Percentiles rank a stretch among this genome's conserved stretches.
These are phyloP conservation scores for Gymnothorax javanicus DNA, from an alignment of 2,797 vertebrate species.

Conservation along the genomic window DNA sequence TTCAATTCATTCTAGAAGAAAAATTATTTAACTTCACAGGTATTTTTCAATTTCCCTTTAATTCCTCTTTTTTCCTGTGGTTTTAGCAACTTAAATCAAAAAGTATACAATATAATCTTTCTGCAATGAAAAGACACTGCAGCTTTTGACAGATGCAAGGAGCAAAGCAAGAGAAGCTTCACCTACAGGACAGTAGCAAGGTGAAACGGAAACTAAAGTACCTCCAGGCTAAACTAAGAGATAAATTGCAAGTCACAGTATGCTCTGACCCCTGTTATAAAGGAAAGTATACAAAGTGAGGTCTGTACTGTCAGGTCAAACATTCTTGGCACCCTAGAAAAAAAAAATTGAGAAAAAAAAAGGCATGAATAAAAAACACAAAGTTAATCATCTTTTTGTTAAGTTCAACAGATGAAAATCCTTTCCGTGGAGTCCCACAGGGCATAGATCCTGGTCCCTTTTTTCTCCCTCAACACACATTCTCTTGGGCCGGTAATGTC, in stretches of 20 bases:
- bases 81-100: not conserved
- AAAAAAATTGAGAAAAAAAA: too few species aligned
- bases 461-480: too few species aligned
- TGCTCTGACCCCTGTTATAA: not conserved
- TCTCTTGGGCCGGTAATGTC: too few species aligned
- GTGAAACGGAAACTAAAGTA: not conserved
- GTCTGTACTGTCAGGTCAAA: not conserved
- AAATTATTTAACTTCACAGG: not conserved
- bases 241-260: not conserved
- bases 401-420: too few species aligned
- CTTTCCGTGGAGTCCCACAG: too few species aligned
- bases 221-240: not conserved
- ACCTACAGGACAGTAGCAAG: slow-evolving; percentile 24
- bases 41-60: not conserved
- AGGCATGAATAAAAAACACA: too few species aligned
- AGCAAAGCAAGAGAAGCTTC: not conserved
- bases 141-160: not conserved
- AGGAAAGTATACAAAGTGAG: not conserved
- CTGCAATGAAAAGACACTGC: not conserved
- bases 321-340: too few species aligned
- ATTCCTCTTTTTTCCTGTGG: not conserved
- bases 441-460: too few species aligned
- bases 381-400: too few species aligned
- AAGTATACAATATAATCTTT: not conserved
- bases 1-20: too few species aligned